Conservation (phyloP, 2,113 vertebrate species). For the Muntiacus reevesi region DNA sequence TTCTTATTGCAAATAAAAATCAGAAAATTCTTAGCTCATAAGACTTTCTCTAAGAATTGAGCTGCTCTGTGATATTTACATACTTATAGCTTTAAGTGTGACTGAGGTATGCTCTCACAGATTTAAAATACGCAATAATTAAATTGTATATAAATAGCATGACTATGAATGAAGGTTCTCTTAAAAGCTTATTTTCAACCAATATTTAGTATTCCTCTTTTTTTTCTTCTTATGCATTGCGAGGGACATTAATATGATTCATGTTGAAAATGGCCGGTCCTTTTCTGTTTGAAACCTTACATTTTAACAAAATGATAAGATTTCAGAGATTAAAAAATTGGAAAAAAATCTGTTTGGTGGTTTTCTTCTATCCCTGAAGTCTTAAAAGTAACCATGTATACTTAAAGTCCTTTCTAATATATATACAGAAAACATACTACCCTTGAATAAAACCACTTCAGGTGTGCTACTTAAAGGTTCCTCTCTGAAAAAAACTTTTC, state of each 20-base stretch:
- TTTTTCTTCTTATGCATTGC: background rate
- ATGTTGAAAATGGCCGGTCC: background rate
- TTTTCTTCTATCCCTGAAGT: constrained; percentile 31
- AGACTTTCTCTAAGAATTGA: constrained; percentile 8
- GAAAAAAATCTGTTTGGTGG: background rate
- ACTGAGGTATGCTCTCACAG: background rate
- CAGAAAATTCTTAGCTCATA: background rate
- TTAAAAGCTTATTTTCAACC: background rate
- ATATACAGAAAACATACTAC: background rate
- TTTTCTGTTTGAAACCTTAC: constrained; percentile 14
- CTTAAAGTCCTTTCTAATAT: constrained; percentile 8
- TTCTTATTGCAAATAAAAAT: constrained; percentile 28
- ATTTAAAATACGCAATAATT: constrained; percentile 5
- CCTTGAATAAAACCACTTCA: background rate
- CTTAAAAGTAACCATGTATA: constrained; percentile 29
- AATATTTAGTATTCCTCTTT: background rate
- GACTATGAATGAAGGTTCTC: constrained; percentile 1
- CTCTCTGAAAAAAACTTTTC: background rate
- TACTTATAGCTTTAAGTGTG: background rate
- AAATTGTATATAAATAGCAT: background rate
- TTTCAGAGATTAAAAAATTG: background rate
- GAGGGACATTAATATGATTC: background rate
- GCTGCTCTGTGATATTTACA: background rate
- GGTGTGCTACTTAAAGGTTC: background rate
- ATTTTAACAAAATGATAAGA: background rate